Base-by-base conservation (phyloP, 2,797 vertebrate genomes). In the Gymnothorax reevesii region DNA sequence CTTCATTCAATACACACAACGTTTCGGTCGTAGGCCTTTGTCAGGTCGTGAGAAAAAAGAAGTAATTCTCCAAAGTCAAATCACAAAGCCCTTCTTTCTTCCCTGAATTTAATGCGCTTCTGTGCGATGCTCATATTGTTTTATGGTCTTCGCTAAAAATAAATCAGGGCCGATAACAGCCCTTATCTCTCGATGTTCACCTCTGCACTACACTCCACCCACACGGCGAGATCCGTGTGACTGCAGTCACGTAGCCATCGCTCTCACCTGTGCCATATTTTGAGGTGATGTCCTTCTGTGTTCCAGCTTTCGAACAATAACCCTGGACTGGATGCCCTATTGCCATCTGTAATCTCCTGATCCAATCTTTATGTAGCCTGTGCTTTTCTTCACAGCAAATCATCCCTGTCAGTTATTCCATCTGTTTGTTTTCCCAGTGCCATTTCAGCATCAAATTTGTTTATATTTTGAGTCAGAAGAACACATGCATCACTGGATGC, bases 281-380 rank as follows among this genome's bases (percentile, higher is more conserved):
- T 6, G 33, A 27, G 55, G 3, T 33, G 10, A 49, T 17, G 17
- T 62, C 52, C 82, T 49, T 82, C 64, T 64, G 13, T n/a, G 52
- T 49, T n/a, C 49, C 49, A 71, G 54, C 60, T 49, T 82, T 12
- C 57, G 84, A 52, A n/a, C 2, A 2, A 33, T 80, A 64, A 64
- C 77, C 73, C 57, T 64, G 83, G 86, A 57, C 79, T 20, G 25
- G 69, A 83, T 59, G 33, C 54, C 86, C 64, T 84, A 7, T 52
- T 22, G 10, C 82, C 12, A 42, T n/a, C 3, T 66, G 83, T 55
- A 71, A 64, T 55, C 20, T n/a, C 59, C 22, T 17, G 7, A 13
- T 55, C 0, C 2, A 2, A n/a, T 82, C 83, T 89, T 69, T 87
- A 71, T 86, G 83, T 87, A 75, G 84, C 49, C 49, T 55, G 54